Base-by-base conservation (phyloP, 2,888 invertebrate genomes). In the Euphydryas editha region DNA sequence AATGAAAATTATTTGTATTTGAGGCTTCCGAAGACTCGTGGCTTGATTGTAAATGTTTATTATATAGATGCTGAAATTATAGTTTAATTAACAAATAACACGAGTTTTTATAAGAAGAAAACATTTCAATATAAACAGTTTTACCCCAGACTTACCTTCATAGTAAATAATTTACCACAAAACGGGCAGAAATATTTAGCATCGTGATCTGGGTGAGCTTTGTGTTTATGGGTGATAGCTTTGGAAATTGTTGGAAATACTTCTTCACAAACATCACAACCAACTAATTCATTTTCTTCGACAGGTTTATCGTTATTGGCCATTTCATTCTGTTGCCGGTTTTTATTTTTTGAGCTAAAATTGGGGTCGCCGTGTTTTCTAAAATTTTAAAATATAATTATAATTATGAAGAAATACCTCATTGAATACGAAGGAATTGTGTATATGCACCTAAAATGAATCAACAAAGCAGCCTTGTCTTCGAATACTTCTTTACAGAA, bases 131-230 rank as follows among this genome's bases (percentile, higher is more conserved):
- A 51, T 13, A 51, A 20, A 49, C 10, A 20, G 6, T 49, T 18
- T 1, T 18, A 20, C 18, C 15, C 13, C 3, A 30, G 30, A 39
- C 39, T 81, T 85, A 94, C 93, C 91, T 95, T 95, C 79, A 95
- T 86, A 11, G 95, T 95, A 80, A 95, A 95, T 62, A 95, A 94
- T 90, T 94, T 95, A 10, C 95, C 95, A 80, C 95, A 95, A 87
- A 94, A 94, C 30, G 94, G 93, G 70, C 95, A 95, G 81, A 94
- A 95, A 81, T 95, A 93, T 79, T 95, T 95, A 21, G 93, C 89
- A 55, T 93, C 93, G 77, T 94, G 94, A 69, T 94, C 93, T 1
- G 94, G 94, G 86, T 95, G 95, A 71, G 94, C 90, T 77, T 94
- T 94, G 80, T 94, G 95, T 82, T 95, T 95, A 86, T 95, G 95